phyloP scores from a whole-genome alignment of 2,797 vertebrate species.

The Mormyrus proboscirostris region DNA sequence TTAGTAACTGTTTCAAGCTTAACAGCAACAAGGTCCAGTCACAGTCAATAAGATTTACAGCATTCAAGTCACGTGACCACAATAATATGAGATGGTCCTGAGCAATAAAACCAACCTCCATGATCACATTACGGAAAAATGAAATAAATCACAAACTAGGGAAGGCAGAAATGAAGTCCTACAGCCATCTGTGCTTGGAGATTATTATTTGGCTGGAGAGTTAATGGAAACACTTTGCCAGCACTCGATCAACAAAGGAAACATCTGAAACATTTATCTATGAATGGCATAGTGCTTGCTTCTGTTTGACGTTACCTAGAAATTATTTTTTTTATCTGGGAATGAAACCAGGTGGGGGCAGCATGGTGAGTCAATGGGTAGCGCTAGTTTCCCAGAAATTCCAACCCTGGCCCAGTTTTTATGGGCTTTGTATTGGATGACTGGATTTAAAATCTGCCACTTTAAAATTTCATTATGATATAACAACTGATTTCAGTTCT shows the following conservation, averaged over 20 bases:
- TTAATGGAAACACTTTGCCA: constrained; percentile 33
- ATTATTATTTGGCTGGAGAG: constrained; percentile 30
- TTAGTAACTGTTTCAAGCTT: not conserved
- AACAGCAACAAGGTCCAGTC: not conserved
- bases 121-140: constrained; percentile 50
- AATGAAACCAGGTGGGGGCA: not conserved
- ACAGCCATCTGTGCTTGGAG: constrained; percentile 26
- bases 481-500: not conserved
- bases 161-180: constrained; percentile 32
- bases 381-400: not conserved
- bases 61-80: constrained; percentile 21
- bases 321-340: not conserved
- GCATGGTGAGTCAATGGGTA: not conserved
- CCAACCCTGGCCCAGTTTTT: not conserved
- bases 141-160: constrained; percentile 51
- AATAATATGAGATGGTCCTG: constrained; percentile 29
- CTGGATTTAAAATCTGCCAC: not conserved
- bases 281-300: not conserved
- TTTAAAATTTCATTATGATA: not conserved
- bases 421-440: not conserved
- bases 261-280: not conserved
- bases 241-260: constrained; percentile 25
- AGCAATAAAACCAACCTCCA: constrained; percentile 54
- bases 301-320: not conserved
- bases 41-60: not conserved